phyloP scores from a whole-genome alignment of 2,113 vertebrate genomes.

The Xiphophorus couchianus region DNA sequence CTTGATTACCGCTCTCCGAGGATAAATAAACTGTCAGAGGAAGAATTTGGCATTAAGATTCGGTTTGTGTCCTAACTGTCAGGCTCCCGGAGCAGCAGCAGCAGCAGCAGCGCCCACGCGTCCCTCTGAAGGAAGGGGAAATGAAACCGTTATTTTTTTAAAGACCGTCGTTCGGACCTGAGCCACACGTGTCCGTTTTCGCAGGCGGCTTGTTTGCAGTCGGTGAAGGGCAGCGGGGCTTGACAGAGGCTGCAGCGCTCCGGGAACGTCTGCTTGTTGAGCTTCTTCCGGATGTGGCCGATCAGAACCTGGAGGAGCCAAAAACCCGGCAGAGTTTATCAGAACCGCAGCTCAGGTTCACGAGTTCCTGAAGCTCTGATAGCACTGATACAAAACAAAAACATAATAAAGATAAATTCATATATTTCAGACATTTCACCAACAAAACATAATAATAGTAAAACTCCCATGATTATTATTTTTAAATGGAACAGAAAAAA shows the following conservation, averaged over 20 bases:
- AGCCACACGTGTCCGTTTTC: slow-evolving; percentile 95
- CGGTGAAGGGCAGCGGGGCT: slow-evolving; percentile 89
- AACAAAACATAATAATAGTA: too few relatives aligned
- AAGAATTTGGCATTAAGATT: slow-evolving; percentile 44
- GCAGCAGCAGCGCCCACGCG: neutral
- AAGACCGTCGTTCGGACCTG: slow-evolving; percentile 78
- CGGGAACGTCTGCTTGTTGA: slow-evolving; percentile 94
- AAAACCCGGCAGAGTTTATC: neutral
- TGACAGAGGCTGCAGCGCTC: slow-evolving; percentile 95
- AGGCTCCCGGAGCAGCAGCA: slow-evolving; percentile 5
- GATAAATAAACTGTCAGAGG: slow-evolving; percentile 66
- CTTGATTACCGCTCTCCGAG: slow-evolving; percentile 60
- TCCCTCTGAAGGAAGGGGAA: neutral
- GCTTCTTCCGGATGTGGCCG: slow-evolving; percentile 94
- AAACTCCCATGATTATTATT: too few relatives aligned
- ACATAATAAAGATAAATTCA: too few relatives aligned
- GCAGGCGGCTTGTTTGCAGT: slow-evolving; percentile 88
- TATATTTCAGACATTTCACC: too few relatives aligned
- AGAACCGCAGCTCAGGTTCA: neutral
- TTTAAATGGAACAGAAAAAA: too few relatives aligned
- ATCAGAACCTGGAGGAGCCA: slow-evolving; percentile 87
- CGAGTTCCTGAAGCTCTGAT: too few relatives aligned
- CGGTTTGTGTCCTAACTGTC: slow-evolving; percentile 31
- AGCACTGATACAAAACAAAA: too few relatives aligned
- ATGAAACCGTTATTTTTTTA: neutral